phyloP scores from a whole-genome alignment of 2,888 invertebrate genomes.

The Seira musarum region DNA sequence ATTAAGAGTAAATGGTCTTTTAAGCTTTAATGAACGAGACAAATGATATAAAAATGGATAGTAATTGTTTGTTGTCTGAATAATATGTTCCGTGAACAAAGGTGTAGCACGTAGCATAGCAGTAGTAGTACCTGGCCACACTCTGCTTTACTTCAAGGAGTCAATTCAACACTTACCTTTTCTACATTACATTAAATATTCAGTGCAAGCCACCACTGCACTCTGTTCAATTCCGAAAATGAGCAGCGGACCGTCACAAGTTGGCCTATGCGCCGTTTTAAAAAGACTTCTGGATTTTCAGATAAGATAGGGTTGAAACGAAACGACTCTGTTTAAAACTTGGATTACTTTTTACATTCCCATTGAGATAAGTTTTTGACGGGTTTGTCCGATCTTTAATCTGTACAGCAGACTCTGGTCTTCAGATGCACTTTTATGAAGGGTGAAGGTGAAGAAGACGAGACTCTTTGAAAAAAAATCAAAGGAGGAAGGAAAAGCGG shows the following conservation, averaged over 20 bases:
- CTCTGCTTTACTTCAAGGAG: background rate
- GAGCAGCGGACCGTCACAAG: slow-evolving; percentile 29
- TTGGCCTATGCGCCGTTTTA: background rate
- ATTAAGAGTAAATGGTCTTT: slow-evolving; percentile 35
- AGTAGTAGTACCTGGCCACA: slow-evolving; percentile 3
- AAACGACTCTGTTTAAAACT: slow-evolving; percentile 30
- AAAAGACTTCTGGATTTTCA: slow-evolving; percentile 12
- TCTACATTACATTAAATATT: background rate
- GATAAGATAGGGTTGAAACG: slow-evolving; percentile 34
- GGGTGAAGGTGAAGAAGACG: background rate
- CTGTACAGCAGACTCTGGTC: background rate
- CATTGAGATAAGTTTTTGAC: slow-evolving; percentile 40
- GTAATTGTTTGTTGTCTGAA: slow-evolving; percentile 39
- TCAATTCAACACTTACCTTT: background rate
- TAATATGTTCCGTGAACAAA: background rate
- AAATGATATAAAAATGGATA: slow-evolving; percentile 32
- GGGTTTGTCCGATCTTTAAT: slow-evolving; percentile 11
- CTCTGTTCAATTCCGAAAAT: background rate
- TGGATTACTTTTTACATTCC: slow-evolving; percentile 38
- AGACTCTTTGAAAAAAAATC: background rate
- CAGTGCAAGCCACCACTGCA: too few relatives aligned
- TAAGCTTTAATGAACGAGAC: slow-evolving; percentile 49
- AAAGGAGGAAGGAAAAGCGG: background rate
- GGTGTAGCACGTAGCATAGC: background rate
- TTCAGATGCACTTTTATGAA: background rate